A percentile compares a stretch with the other conserved stretches of the same genome.
Evolutionary conservation across 2,113 vertebrate genomes (phyloP).

Genomic region (Tylochromis polylepis): DNA sequence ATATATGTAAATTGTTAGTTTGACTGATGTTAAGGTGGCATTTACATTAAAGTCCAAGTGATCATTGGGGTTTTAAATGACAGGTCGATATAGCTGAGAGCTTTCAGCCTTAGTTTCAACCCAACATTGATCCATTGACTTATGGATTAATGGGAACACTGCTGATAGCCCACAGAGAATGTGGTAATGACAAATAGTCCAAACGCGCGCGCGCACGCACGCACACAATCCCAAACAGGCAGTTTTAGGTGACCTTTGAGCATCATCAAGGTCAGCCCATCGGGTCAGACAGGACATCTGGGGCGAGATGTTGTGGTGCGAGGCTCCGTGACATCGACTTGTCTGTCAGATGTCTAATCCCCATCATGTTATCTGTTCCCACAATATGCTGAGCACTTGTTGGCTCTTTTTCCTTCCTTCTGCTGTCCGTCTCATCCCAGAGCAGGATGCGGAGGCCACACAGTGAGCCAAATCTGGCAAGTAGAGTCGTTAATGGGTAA

Average conservation of each 20-base stretch:
- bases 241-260: slow-evolving; percentile 45
- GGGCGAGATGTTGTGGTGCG: not conserved
- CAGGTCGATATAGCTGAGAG: slow-evolving; percentile 66
- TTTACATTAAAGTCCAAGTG: slow-evolving; percentile 58
- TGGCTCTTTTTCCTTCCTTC: not conserved
- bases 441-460: not conserved
- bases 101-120: slow-evolving; percentile 48
- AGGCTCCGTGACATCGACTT: slow-evolving; percentile 52
- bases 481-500: not conserved
- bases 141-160: slow-evolving; percentile 63
- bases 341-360: slow-evolving; percentile 41
- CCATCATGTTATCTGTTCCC: not conserved
- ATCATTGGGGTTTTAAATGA: slow-evolving; percentile 63
- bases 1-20: slow-evolving; percentile 30
- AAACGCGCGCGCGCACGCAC: not conserved
- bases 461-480: not conserved
- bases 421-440: not conserved
- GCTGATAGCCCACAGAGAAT: slow-evolving; percentile 48
- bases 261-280: slow-evolving; percentile 6
- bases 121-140: slow-evolving; percentile 57
- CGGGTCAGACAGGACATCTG: slow-evolving; percentile 16
- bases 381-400: not conserved
- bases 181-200: slow-evolving; percentile 39
- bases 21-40: slow-evolving; percentile 48
- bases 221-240: not conserved